Evolutionary conservation across 35 echinoderm and acorn worm species (phyloP).

Genomic region (Anneissia japonica): DNA sequence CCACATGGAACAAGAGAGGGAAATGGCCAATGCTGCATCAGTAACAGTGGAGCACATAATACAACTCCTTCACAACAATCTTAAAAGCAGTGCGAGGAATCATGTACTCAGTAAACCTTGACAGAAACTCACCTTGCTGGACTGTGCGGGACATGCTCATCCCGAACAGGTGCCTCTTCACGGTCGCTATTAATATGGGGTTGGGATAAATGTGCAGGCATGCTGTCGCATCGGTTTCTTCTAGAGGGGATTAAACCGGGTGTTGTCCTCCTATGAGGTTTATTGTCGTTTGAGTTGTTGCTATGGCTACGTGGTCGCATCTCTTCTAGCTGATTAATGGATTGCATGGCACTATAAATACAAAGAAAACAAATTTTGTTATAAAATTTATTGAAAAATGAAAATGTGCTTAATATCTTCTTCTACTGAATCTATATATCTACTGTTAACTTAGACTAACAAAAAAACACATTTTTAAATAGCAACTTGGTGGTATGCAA

Average conservation of each 20-base stretch:
- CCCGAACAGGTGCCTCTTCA: conserved; percentile 45
- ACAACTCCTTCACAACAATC: no score
- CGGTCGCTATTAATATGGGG: conserved; percentile 53
- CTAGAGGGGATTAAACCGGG: conserved; percentile 57
- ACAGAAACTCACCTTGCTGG: conserved; percentile 32
- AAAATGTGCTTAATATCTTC: no score
- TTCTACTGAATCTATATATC: no score
- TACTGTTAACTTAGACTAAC: no score
- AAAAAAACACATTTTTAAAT: no score
- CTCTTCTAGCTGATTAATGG: conserved; percentile 65
- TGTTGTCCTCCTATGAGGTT: conserved; percentile 9
- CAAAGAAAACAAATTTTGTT: background rate
- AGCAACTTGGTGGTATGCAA: no score
- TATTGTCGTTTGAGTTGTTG: conserved; percentile 27
- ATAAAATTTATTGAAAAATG: no score
- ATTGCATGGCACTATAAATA: conserved; percentile 78
- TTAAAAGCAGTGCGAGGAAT: no score
- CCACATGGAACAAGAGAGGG: no score
- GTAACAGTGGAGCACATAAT: no score
- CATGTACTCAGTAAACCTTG: no score
- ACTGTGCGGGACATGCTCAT: conserved; percentile 52
- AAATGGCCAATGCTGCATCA: no score
- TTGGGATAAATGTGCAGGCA: conserved; percentile 49
- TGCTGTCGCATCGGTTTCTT: conserved; percentile 73
- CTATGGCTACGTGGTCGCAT: conserved; percentile 90